Evolutionary conservation across 2,888 invertebrate genomes (phyloP).

Genomic region (Watsonalla cultraria): DNA sequence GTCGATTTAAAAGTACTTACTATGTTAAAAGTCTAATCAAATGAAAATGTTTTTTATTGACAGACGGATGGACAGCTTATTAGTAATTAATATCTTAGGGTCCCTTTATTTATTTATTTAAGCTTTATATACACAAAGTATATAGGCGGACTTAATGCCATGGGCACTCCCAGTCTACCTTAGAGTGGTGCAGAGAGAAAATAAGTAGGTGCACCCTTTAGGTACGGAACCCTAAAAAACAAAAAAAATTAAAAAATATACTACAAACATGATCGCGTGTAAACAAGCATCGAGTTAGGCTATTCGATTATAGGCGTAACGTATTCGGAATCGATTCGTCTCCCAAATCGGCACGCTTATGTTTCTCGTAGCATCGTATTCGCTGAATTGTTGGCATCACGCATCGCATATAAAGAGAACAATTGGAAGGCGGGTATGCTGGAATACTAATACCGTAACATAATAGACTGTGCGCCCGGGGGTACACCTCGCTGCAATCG

Average conservation of each 20-base stretch:
- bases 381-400: slow-evolving; percentile 27
- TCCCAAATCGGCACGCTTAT: slow-evolving; percentile 19
- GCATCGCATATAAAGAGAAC: slow-evolving; percentile 31
- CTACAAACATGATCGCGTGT: not conserved
- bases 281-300: not conserved
- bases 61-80: no score
- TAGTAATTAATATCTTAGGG: no score
- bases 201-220: no score
- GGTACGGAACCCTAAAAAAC: no score
- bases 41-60: no score
- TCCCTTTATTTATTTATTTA: no score
- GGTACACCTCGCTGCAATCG: not conserved
- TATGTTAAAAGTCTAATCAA: no score
- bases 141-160: no score
- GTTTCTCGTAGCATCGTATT: slow-evolving; percentile 16
- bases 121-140: no score
- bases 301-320: not conserved
- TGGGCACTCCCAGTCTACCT: no score
- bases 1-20: no score
- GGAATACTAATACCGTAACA: slow-evolving; percentile 30
- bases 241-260: not conserved
- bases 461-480: slow-evolving; percentile 19
- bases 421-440: slow-evolving; percentile 17
- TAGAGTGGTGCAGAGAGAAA: no score
- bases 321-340: slow-evolving; percentile 20